Evolutionary conservation across 1,140 invertebrate genomes (phyloP).

Genomic region (Megalopta genalis): DNA sequence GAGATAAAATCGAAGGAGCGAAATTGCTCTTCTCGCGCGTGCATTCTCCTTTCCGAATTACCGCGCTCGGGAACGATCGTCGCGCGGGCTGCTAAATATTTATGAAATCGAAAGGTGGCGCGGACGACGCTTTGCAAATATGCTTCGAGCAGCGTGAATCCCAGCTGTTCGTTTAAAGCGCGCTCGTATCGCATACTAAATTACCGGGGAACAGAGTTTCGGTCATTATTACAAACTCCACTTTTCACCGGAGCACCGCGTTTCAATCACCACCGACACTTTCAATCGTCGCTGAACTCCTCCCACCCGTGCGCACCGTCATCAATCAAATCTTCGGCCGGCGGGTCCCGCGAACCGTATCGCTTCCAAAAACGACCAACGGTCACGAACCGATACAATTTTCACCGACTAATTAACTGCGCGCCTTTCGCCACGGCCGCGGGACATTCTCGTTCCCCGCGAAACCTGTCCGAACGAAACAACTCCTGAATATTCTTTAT

Average conservation of each 20-base stretch:
- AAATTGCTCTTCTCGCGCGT: too few relatives aligned
- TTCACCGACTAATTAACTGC: constrained; percentile 5
- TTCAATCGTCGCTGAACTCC: constrained; percentile 5
- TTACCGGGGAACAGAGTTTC: constrained; percentile 8
- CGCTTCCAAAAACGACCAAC: constrained; percentile 6
- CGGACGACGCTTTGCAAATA: too few relatives aligned
- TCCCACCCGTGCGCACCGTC: not conserved
- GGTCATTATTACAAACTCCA: constrained; percentile 12
- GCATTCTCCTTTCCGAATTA: too few relatives aligned
- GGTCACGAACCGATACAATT: constrained; percentile 3
- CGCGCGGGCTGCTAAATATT: too few relatives aligned
- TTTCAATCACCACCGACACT: constrained; percentile 12
- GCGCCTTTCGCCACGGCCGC: not conserved
- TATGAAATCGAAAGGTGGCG: too few relatives aligned
- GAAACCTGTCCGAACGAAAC: not conserved
- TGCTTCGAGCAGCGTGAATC: not conserved
- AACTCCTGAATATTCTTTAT: not conserved
- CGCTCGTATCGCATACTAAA: not conserved
- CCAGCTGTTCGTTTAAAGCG: not conserved
- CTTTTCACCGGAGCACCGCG: constrained; percentile 4
- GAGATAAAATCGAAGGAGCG: too few relatives aligned
- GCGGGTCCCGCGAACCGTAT: not conserved
- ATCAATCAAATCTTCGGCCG: constrained; percentile 8
- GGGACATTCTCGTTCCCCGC: not conserved
- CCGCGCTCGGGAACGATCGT: too few relatives aligned